Evolutionary conservation across 2,797 vertebrate genomes (phyloP).

Genomic region (Gambusia yucatana): DNA sequence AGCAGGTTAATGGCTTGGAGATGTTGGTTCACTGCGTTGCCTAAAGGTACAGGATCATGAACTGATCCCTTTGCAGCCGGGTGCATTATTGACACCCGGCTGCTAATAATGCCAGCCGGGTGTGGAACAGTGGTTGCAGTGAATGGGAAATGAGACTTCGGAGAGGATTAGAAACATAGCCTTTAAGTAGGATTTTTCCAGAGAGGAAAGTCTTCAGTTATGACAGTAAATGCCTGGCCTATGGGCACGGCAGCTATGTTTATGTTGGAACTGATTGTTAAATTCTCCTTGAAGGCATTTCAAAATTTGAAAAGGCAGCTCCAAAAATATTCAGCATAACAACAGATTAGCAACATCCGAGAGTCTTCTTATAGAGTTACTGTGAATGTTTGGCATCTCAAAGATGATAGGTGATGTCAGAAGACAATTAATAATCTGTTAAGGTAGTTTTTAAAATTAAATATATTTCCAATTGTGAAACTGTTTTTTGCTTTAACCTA

Average conservation of each 20-base stretch:
- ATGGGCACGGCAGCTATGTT: conserved; percentile 40
- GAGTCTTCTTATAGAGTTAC: conserved; percentile 9
- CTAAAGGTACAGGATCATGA: conserved; percentile 54
- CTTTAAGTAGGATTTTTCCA: conserved; percentile 41
- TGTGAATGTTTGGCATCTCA: conserved; percentile 33
- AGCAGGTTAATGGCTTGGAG: conserved; percentile 64
- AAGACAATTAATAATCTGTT: conserved; percentile 28
- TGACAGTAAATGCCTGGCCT: conserved; percentile 43
- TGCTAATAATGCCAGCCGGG: conserved; percentile 65
- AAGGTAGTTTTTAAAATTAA: conserved; percentile 13
- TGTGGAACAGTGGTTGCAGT: conserved; percentile 23
- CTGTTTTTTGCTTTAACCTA: conserved; percentile 45
- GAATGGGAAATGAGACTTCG: conserved; percentile 37
- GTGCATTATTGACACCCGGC: too few relatives aligned
- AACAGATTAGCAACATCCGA: conserved; percentile 18
- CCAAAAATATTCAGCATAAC: conserved; percentile 48
- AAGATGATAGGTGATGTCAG: conserved; percentile 30
- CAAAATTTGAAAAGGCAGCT: conserved; percentile 40
- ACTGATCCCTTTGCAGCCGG: conserved; percentile 28
- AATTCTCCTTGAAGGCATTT: conserved; percentile 32
- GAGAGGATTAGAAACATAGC: conserved; percentile 47
- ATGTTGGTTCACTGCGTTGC: conserved; percentile 45
- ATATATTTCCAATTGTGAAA: conserved; percentile 34
- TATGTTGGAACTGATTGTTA: conserved; percentile 46
- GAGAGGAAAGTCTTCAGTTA: conserved; percentile 22